Conservation (phyloP, 1,140 invertebrate species). For the Wasmannia auropunctata region DNA sequence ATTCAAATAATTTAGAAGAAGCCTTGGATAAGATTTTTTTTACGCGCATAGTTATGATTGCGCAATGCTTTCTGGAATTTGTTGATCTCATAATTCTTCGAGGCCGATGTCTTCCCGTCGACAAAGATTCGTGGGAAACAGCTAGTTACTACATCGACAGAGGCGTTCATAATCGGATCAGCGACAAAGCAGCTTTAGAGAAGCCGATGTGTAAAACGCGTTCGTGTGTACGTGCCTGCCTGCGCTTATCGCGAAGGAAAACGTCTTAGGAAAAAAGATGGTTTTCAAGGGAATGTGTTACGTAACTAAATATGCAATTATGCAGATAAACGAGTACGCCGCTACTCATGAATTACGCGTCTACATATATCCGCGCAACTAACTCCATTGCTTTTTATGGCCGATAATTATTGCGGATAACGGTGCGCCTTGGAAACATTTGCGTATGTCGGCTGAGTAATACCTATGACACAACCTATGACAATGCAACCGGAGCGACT, state of each 20-base stretch:
- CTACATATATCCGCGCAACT: conserved; percentile 1
- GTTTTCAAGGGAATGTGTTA: conserved; percentile 37
- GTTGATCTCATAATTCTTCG: not conserved
- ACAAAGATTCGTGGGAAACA: not conserved
- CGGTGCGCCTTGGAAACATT: conserved; percentile 20
- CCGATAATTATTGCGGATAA: conserved; percentile 19
- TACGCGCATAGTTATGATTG: not conserved
- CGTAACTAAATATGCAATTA: conserved; percentile 40
- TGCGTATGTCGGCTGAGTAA: not conserved
- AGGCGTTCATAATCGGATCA: conserved; percentile 39
- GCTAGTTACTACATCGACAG: conserved; percentile 32
- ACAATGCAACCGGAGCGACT: not conserved
- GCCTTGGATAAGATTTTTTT: not conserved
- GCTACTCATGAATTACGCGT: conserved; percentile 14
- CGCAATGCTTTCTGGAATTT: not conserved
- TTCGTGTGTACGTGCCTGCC: not conserved
- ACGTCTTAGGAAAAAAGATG: not conserved
- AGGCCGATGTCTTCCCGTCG: not conserved
- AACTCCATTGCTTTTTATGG: conserved; percentile 10
- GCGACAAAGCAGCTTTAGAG: conserved; percentile 42
- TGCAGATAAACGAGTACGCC: conserved; percentile 1
- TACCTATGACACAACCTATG: conserved; percentile 43
- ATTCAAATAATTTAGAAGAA: not conserved
- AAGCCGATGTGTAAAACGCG: not conserved
- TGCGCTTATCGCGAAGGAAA: conserved; percentile 7